phyloP scores from a whole-genome alignment of 2,888 invertebrate genomes.

The Platycnemis pennipes region DNA sequence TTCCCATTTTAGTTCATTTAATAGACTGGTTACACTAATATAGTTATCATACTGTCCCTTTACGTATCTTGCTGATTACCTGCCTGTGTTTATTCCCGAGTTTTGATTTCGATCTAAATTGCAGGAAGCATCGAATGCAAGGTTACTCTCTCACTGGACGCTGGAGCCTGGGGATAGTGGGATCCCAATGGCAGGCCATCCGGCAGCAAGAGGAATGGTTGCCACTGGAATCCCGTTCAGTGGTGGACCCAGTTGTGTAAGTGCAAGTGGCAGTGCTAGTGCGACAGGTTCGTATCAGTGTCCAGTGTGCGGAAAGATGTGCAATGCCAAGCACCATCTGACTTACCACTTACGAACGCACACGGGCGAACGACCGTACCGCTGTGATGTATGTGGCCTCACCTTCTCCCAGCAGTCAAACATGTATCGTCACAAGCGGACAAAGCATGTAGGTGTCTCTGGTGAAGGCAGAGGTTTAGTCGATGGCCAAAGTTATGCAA shows the following conservation, averaged over 20 bases:
- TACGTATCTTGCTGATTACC: too few relatives aligned
- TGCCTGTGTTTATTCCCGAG: too few relatives aligned
- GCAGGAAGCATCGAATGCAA: constrained; percentile 43
- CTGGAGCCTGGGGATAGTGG: constrained; percentile 43
- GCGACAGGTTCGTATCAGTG: constrained; percentile 54
- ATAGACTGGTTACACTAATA: too few relatives aligned
- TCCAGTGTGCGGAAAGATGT: constrained; percentile 61
- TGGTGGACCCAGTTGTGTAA: constrained; percentile 44
- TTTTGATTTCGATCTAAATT: not conserved
- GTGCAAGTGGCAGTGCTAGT: constrained; percentile 33
- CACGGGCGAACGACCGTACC: constrained; percentile 46
- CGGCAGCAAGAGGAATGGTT: not conserved
- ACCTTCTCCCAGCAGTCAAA: constrained; percentile 62
- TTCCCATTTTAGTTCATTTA: too few relatives aligned
- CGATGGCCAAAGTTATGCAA: constrained; percentile 55
- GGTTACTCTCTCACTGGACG: constrained; percentile 43
- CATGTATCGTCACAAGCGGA: constrained; percentile 66
- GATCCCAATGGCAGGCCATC: not conserved
- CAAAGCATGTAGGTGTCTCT: constrained; percentile 53
- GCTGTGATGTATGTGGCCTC: constrained; percentile 63
- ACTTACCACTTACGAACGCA: constrained; percentile 54
- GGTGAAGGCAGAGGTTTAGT: constrained; percentile 25
- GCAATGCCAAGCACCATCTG: constrained; percentile 56
- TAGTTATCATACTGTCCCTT: too few relatives aligned
- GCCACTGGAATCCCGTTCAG: not conserved